Evolutionary conservation across 2,797 vertebrate species (phyloP).

Genomic region (Psittacula derbiana): DNA sequence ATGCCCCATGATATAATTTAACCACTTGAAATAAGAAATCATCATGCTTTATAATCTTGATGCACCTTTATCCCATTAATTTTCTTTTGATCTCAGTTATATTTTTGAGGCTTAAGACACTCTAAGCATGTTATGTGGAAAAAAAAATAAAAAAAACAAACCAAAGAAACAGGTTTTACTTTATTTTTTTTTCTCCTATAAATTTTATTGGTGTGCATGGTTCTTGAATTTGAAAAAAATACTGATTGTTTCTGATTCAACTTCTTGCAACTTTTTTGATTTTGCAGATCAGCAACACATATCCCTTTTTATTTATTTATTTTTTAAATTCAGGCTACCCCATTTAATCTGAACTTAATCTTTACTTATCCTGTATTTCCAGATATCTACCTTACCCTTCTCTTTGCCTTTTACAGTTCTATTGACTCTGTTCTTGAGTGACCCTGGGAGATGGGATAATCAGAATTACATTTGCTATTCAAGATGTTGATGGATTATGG

Average conservation of each 20-base stretch:
- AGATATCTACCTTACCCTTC: background rate
- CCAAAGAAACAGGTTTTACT: background rate
- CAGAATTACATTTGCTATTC: background rate
- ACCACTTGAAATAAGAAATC: background rate
- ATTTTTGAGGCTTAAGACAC: background rate
- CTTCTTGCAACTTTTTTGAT: background rate
- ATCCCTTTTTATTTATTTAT: background rate
- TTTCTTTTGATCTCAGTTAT: background rate
- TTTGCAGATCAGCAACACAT: background rate
- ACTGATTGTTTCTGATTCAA: background rate
- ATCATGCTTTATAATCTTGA: background rate
- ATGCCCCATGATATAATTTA: background rate
- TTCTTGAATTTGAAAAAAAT: background rate
- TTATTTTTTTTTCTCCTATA: background rate
- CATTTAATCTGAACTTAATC: background rate
- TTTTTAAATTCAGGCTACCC: background rate
- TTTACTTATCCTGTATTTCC: background rate
- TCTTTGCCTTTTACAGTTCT: background rate
- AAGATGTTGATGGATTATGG: background rate
- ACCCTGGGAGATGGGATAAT: background rate
- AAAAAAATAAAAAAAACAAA: background rate
- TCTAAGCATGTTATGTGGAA: background rate
- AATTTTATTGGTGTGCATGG: fast-evolving
- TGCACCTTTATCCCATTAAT: background rate
- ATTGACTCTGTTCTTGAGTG: background rate